Base-by-base conservation (phyloP, 2,888 invertebrate genomes). In the Dorcus hopei region DNA sequence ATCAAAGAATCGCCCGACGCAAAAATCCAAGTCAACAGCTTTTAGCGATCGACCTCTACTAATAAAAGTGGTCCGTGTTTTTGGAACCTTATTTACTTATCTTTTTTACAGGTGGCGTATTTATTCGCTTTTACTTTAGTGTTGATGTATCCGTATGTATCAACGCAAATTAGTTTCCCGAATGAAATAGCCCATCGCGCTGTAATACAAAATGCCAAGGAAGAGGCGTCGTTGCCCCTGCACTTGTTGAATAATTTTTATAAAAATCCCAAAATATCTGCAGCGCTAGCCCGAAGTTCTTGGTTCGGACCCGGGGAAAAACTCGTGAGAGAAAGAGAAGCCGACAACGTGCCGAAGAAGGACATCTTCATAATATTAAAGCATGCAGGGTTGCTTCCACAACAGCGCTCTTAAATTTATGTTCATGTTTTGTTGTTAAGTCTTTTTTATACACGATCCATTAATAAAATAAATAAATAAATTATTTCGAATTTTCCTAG, bases 331-430 rank as follows among this genome's bases (percentile, higher is more conserved):
- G 80, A 83, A 47, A 78, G 87, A 33, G 83, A 85, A 64, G 81
- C 87, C 2, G 83, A 86, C 65, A 80, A 81, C 61, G 83, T 87
- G 48, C 76, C 85, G n/a, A 81, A 87, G 16, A 78, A 80, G 49
- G 82, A 86, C 72, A 87, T 87, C 62, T 86, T 86, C 75, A 83
- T 82, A 51, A 83, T 87, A 41, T 77, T 87, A 49, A 83, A 84
- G 1, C 87, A 87, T 72, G 87, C 87, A 0, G 87, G 87, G 2
- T 76, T 87, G 23, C 78, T 87, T 48, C 78, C 68, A 1, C 62
- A 67, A 50, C 68, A 69, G 43, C 68, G 62, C 51, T 40, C 11
- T 39, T 38, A 42, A 56, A 38, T 49, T 7, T 38, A 41, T 49
- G n/a, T 38, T 42, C 3, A 6, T 33, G 7, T 9, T 51, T 3